Percentiles rank a stretch among this genome's conserved stretches.
These are phyloP conservation scores for Cryptotermes secundus DNA, from an alignment of 1,140 invertebrate species.

Conservation along the genomic window DNA sequence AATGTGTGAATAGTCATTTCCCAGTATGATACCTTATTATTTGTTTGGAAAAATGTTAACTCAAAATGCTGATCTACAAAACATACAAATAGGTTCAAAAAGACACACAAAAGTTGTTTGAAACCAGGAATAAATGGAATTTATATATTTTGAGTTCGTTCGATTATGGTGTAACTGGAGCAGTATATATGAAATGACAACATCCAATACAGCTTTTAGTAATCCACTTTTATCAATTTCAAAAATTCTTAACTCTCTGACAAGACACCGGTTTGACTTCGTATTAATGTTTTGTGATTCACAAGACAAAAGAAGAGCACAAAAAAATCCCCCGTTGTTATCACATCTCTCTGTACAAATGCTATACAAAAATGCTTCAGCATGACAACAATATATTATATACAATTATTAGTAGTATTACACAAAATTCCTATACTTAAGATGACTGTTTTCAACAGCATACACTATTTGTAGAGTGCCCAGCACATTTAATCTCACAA, in stretches of 20 bases:
- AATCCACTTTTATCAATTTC: not conserved
- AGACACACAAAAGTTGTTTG: no score
- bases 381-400: not conserved
- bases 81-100: no score
- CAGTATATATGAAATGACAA: not conserved
- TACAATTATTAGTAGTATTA: slow-evolving; percentile 3
- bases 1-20: no score
- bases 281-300: not conserved
- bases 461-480: not conserved
- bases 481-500: not conserved
- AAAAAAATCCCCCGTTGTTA: not conserved
- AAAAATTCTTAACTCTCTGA: not conserved
- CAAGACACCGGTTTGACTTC: not conserved
- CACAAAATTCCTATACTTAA: not conserved
- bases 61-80: no score
- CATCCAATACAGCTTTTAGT: not conserved
- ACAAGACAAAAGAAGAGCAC: not conserved
- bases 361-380: slow-evolving; percentile 9
- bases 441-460: not conserved
- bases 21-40: no score
- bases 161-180: no score
- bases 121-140: no score
- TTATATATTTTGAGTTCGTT: no score
- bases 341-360: slow-evolving; percentile 13
- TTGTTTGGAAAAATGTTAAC: no score